Base-by-base conservation (phyloP, 2,888 invertebrate species). In the Eucera pruinosa region DNA sequence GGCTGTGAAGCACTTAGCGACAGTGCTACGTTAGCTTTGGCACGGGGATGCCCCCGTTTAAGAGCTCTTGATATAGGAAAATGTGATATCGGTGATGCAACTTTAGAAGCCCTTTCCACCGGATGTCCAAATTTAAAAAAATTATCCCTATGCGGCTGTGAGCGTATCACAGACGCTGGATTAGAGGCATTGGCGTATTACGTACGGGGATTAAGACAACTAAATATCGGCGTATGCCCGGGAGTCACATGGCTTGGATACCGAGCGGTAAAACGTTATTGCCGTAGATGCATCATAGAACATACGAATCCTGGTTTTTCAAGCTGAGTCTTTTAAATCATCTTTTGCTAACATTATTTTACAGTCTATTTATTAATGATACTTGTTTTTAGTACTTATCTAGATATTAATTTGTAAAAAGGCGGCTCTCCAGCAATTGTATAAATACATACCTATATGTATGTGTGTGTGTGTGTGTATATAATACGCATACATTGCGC, bases 1-100 rank as follows among this genome's bases (percentile, higher is more conserved):
- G 98, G 98, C 7, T 98, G 98, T 89, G 98, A 98, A 83, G 98
- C 97, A 0, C 95, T 98, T 2, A 97, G 97, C n/a, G 98, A 98
- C 90, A 97, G 97, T 89, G 97, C 97, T 7, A 96, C 98, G 82
- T 96, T 97, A 60, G 96, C 97, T 0, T 93, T 98, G 76, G 97
- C 97, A 0, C 94, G 97, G 73, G 96, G 96, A 13, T 98, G 98
- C 90, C 96, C 97, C 0, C 94, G 98, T 50, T 93, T 98, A 36
- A 94, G 97, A 64, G 98, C 98, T 0, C 93, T 98, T 9, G 98
- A 98, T 90, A 95, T 98, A 58, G 98, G 98, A 7, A 98, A 98
- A 90, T 98, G 98, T 92, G 98, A 98, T 93, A 96, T 98, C 0
- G 97, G 97, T 33, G 98, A 98, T 92, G 95, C 96, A 30, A 98